phyloP scores from a whole-genome alignment of 1,140 invertebrate genomes.

The Lordiphosa stackelbergi region DNA sequence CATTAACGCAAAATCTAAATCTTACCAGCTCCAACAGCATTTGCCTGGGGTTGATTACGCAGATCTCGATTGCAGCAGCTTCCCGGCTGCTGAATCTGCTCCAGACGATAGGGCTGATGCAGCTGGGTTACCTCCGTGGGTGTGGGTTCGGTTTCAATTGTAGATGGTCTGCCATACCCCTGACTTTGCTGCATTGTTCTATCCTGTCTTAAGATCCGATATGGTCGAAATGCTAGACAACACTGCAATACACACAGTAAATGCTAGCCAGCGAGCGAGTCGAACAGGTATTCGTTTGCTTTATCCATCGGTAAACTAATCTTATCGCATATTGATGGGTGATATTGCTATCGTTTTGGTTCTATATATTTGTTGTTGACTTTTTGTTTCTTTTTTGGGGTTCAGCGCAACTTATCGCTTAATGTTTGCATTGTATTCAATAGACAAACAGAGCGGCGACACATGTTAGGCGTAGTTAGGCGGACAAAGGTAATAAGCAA shows the following conservation, averaged over 20 bases:
- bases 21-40: conserved; percentile 56
- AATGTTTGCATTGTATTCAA: conserved; percentile 26
- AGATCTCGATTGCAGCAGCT: conserved; percentile 51
- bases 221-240: conserved; percentile 22
- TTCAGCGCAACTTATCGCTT: conserved; percentile 28
- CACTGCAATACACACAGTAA: conserved; percentile 22
- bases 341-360: conserved; percentile 32
- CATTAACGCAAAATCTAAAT: not conserved
- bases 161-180: conserved; percentile 19
- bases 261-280: conserved; percentile 11
- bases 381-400: not conserved
- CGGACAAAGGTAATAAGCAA: too few species aligned
- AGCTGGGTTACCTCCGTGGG: conserved; percentile 2
- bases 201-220: conserved; percentile 25
- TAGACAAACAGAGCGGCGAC: not conserved
- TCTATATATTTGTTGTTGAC: too few species aligned
- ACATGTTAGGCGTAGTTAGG: conserved; percentile 20
- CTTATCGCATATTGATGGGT: conserved; percentile 63
- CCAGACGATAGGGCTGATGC: conserved; percentile 1
- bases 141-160: conserved; percentile 2
- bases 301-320: conserved; percentile 45
- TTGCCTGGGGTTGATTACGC: conserved; percentile 54
- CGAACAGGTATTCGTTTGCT: conserved; percentile 28
- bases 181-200: conserved; percentile 4
- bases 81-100: conserved; percentile 7